phyloP scores from a whole-genome alignment of 2,113 vertebrate species.

The Takifugu bimaculatus region DNA sequence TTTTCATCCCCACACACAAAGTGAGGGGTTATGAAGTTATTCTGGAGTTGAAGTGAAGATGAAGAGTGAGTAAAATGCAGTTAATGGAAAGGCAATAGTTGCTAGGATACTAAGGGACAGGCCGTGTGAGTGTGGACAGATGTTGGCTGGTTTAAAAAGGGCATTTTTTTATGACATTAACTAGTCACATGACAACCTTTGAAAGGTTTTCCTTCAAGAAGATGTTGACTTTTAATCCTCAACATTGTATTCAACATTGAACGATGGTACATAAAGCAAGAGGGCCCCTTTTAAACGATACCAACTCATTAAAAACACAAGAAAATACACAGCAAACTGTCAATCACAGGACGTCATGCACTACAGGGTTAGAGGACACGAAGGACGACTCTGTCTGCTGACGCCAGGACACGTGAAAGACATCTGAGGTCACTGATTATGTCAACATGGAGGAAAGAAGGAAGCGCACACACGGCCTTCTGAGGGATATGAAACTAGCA shows the following conservation, averaged over 20 bases:
- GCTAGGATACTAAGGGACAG: slow-evolving; percentile 2
- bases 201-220: too few relatives aligned
- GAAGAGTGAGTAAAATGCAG: slow-evolving; percentile 21
- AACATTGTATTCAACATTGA: too few relatives aligned
- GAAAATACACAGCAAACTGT: not conserved
- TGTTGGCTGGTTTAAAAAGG: slow-evolving; percentile 36
- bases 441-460: slow-evolving; percentile 24
- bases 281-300: slow-evolving; percentile 39
- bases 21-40: slow-evolving; percentile 39
- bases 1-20: slow-evolving; percentile 31
- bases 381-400: slow-evolving; percentile 20
- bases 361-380: slow-evolving; percentile 5
- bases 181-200: too few relatives aligned
- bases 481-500: slow-evolving; percentile 46
- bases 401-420: slow-evolving; percentile 36
- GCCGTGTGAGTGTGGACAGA: not conserved
- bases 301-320: not conserved
- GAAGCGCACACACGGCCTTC: slow-evolving; percentile 32
- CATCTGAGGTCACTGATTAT: slow-evolving; percentile 26
- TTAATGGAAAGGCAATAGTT: slow-evolving; percentile 13
- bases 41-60: slow-evolving; percentile 41
- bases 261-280: too few relatives aligned
- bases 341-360: not conserved
- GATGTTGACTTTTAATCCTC: too few relatives aligned
- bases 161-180: not conserved